Conservation (phyloP, 1,140 invertebrate genomes). For the Linepithema humile region DNA sequence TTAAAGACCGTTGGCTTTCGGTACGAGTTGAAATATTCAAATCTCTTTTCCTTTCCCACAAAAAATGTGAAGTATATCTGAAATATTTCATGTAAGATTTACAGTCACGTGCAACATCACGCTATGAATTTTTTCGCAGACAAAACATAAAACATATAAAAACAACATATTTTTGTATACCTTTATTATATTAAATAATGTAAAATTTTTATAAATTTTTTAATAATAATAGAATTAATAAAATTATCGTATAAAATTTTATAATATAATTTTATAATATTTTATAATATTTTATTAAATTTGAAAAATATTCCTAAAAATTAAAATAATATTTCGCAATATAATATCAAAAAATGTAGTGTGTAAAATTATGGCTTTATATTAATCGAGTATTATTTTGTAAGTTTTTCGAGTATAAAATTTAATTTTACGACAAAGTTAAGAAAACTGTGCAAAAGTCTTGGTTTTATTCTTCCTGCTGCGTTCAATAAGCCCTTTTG, state of each 20-base stretch:
- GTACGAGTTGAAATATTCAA: constrained; percentile 15
- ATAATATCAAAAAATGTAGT: not conserved
- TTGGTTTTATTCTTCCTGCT: not conserved
- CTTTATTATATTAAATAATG: too few relatives aligned
- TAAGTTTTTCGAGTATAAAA: not conserved
- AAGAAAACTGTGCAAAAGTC: not conserved
- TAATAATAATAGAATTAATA: too few relatives aligned
- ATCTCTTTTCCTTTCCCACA: not conserved
- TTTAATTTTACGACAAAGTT: not conserved
- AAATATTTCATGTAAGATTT: constrained; percentile 12
- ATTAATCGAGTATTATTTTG: not conserved
- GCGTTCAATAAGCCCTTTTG: not conserved
- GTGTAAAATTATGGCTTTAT: not conserved
- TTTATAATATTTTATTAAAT: too few relatives aligned
- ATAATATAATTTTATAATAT: too few relatives aligned
- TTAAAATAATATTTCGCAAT: too few relatives aligned
- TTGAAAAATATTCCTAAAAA: too few relatives aligned
- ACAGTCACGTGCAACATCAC: not conserved
- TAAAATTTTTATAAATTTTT: too few relatives aligned
- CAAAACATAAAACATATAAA: too few relatives aligned
- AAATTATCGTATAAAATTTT: too few relatives aligned
- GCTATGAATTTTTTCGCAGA: not conserved
- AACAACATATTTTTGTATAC: too few relatives aligned
- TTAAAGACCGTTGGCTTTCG: not conserved
- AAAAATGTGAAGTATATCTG: not conserved